These are phyloP conservation scores for Oreochromis aureus DNA, from an alignment of 2,113 vertebrate genomes.

Conservation along the genomic window DNA sequence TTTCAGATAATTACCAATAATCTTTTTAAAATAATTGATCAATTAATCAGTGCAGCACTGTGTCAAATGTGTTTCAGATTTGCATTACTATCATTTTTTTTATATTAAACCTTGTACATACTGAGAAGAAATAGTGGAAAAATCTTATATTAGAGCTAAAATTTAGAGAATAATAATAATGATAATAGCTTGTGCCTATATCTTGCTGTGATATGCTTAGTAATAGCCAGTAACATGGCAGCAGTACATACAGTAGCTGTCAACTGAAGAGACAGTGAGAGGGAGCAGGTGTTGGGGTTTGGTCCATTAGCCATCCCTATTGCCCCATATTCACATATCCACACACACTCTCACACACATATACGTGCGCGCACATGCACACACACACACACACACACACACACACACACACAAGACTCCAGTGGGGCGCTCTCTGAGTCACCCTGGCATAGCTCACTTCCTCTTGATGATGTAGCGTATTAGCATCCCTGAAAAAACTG, in stretches of 20 bases:
- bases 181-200: not conserved
- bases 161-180: not conserved
- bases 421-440: constrained; percentile 25
- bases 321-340: not conserved
- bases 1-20: not conserved
- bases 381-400: not conserved
- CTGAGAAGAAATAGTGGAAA: not conserved
- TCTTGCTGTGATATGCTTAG: not conserved
- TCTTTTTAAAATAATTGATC: not conserved
- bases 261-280: not conserved
- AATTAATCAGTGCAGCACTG: not conserved
- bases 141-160: not conserved
- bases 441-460: constrained; percentile 52
- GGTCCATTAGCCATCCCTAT: constrained; percentile 38
- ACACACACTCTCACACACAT: not conserved
- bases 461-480: constrained; percentile 46
- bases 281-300: constrained; percentile 57
- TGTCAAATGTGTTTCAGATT: not conserved
- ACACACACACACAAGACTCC: not conserved
- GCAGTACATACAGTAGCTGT: constrained; percentile 4
- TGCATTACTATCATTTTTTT: not conserved
- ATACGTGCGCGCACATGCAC: not conserved
- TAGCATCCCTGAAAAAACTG: constrained; percentile 32
- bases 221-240: constrained; percentile 21
- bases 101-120: not conserved